Evolutionary conservation across 2,797 vertebrate genomes (phyloP).

Genomic region (Gallirallus australis): DNA sequence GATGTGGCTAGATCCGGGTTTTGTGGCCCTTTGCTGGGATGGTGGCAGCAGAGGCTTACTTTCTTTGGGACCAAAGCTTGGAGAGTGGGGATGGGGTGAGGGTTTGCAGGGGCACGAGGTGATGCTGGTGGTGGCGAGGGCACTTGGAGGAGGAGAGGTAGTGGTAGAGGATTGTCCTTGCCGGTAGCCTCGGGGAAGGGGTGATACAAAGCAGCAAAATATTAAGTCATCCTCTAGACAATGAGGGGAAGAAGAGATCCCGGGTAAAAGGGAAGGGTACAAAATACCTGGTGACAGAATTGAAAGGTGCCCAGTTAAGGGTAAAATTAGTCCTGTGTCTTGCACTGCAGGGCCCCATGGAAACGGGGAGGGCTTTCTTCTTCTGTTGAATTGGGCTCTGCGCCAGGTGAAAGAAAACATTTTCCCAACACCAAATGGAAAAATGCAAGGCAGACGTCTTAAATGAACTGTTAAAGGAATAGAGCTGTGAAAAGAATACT

Average conservation of each 20-base stretch:
- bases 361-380: slow-evolving; percentile 2
- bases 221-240: background rate
- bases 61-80: background rate
- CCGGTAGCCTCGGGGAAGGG: background rate
- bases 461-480: slow-evolving; percentile 68
- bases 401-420: slow-evolving; percentile 70
- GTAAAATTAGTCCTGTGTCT: background rate
- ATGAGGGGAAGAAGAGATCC: background rate
- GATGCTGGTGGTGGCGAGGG: background rate
- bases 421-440: slow-evolving; percentile 64
- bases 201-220: background rate
- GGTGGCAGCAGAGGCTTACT: background rate
- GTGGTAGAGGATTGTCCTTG: background rate
- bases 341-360: slow-evolving; percentile 34
- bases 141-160: background rate
- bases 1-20: fast-evolving
- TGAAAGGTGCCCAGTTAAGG: background rate
- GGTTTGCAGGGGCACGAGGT: background rate
- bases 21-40: fast-evolving
- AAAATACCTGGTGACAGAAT: background rate
- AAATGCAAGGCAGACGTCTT: slow-evolving; percentile 54
- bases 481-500: slow-evolving; percentile 56
- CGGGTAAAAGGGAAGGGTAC: background rate
- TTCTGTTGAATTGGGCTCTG: slow-evolving; percentile 57
- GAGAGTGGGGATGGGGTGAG: background rate